Conservation (phyloP, 1,140 invertebrate species). For the Pentalonia nigronervosa region DNA sequence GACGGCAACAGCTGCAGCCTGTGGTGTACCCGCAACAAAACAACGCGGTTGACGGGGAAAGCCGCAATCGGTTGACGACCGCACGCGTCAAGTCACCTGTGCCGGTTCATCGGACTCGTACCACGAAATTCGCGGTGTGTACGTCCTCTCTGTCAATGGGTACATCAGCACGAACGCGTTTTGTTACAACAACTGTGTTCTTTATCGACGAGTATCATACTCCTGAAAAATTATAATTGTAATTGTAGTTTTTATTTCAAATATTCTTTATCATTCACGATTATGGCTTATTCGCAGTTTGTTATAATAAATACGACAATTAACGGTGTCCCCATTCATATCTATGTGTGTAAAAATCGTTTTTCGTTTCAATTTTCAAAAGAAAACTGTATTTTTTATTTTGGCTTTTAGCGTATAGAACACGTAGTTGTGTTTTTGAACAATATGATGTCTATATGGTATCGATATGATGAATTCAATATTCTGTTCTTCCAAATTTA, state of each 20-base stretch:
- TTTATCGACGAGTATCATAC: neutral
- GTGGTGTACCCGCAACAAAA: neutral
- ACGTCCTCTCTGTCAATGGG: neutral
- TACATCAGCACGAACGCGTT: neutral
- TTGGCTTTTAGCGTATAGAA: too few species aligned
- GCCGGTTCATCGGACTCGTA: neutral
- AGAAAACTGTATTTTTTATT: too few species aligned
- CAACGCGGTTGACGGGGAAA: neutral
- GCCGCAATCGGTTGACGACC: conserved; percentile 1
- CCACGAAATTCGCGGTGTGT: neutral
- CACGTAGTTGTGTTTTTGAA: too few species aligned
- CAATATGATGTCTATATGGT: too few species aligned
- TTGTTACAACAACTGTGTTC: neutral
- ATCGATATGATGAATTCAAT: too few species aligned
- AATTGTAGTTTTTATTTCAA: neutral
- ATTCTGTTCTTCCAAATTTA: too few species aligned
- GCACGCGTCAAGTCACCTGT: neutral
- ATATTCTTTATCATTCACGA: neutral
- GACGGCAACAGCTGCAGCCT: neutral
- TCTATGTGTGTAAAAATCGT: neutral
- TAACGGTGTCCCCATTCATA: neutral
- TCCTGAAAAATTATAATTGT: neutral
- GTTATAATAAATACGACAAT: neutral
- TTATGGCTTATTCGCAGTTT: neutral
- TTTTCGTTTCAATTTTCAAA: neutral